Base-by-base conservation (phyloP, 2,888 invertebrate species). In the Lithosia quadra region DNA sequence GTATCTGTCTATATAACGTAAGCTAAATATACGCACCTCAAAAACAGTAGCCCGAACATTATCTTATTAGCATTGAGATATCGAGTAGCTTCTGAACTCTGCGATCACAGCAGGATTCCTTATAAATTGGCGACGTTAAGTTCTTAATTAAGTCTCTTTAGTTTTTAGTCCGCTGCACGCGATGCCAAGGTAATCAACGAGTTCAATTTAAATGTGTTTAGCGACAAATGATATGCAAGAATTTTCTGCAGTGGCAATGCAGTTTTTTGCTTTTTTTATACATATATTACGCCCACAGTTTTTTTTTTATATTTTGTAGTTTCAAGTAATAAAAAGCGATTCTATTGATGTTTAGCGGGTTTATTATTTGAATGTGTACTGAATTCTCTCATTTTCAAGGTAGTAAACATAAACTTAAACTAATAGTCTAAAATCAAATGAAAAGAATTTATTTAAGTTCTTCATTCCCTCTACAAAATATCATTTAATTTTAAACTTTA, bases 81-180 rank as follows among this genome's bases (percentile, higher is more conserved):
- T 90, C 90, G 86, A 86, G 86, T 89, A 89, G 88, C 84, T 84
- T 88, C 86, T 83, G 82, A 86, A 84, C 81, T 89, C 91, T 89
- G 74, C 75, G 82, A 82, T 79, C 91, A 88, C 90, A 88, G 89
- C 87, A 83, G 79, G 87, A 88, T 91, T 89, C 88, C 90, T 90
- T 88, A 86, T 92, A 92, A 94, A 94, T 94, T 94, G 92, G 90
- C 91, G 82, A 90, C 91, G 91, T 91, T 93, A 88, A 90, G 87
- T 85, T 90, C 90, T 93, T 94, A 94, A 94, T 94, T 94, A 94
- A 94, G 93, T 88, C 91, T 80, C 87, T 88, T 87, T 87, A 91
- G 91, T 94, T 94, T 93, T 93, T 92, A 92, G 91, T 84, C 82
- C 78, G 80, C 81, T 84, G 61, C 70, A 71, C 80, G 84, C 81